Evolutionary conservation across 2,888 invertebrate species (phyloP).

Genomic region (Chymomyza caudatula): DNA sequence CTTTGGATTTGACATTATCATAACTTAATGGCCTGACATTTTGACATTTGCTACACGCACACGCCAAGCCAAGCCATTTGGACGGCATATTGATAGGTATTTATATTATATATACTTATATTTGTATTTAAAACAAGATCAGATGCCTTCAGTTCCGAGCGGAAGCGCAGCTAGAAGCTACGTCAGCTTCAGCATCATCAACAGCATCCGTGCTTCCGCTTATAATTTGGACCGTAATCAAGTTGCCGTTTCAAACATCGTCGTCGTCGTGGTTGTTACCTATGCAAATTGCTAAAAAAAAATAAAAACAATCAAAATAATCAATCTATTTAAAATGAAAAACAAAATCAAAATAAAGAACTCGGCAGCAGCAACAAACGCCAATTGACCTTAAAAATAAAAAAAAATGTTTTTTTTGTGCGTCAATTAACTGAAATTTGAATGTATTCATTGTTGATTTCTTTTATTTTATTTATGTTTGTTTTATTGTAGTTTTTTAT

Average conservation of each 20-base stretch:
- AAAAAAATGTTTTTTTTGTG: neutral
- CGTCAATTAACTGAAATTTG: conserved; percentile 1
- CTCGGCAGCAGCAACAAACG: neutral
- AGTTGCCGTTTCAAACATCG: neutral
- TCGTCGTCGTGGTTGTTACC: neutral
- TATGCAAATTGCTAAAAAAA: conserved; percentile 54
- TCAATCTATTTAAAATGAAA: conserved; percentile 54
- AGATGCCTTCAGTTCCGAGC: conserved; percentile 39
- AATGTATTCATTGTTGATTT: neutral
- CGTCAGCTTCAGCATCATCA: conserved; percentile 16
- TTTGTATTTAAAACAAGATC: conserved; percentile 59
- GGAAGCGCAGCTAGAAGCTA: conserved; percentile 29
- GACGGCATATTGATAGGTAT: neutral
- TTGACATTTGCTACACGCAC: neutral
- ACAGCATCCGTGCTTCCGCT: conserved; percentile 53
- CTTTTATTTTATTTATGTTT: neutral
- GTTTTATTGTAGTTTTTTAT: neutral
- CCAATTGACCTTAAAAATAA: neutral
- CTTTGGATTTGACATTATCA: conserved; percentile 48
- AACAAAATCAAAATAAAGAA: conserved; percentile 25
- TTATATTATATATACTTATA: too few species aligned
- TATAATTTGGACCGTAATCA: neutral
- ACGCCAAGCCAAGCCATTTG: neutral
- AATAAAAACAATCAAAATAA: conserved; percentile 36
- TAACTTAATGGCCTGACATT: conserved; percentile 50